Conservation (phyloP, 2,888 invertebrate genomes). For the Brachynemurus nebulosus region DNA sequence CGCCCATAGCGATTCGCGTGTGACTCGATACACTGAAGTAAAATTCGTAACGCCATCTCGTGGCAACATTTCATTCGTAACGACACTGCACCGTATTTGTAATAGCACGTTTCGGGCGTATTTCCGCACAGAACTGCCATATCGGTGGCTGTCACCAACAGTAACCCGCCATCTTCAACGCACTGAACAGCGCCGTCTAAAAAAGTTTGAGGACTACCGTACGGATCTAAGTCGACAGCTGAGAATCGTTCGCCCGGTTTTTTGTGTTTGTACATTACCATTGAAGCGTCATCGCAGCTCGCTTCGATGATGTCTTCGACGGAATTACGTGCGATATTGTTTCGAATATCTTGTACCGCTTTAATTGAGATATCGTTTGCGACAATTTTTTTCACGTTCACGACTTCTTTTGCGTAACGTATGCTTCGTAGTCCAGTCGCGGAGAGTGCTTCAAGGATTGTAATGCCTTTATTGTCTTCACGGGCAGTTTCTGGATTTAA, state of each 20-base stretch:
- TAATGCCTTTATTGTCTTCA: slow-evolving; percentile 44
- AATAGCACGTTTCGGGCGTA: slow-evolving; percentile 81
- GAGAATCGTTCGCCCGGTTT: slow-evolving; percentile 55
- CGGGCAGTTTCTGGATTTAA: slow-evolving; percentile 19
- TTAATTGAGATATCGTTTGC: slow-evolving; percentile 80
- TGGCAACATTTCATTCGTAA: slow-evolving; percentile 79
- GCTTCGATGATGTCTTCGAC: slow-evolving; percentile 61
- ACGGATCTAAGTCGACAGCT: slow-evolving; percentile 92
- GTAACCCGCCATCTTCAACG: slow-evolving; percentile 65
- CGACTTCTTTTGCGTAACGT: slow-evolving; percentile 89
- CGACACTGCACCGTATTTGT: slow-evolving; percentile 87
- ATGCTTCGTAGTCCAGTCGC: slow-evolving; percentile 94
- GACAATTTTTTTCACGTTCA: slow-evolving; percentile 63
- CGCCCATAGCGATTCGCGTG: slow-evolving; percentile 88
- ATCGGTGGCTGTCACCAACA: slow-evolving; percentile 94
- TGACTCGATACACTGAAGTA: slow-evolving; percentile 77
- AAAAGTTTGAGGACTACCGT: slow-evolving; percentile 88
- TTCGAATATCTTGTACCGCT: slow-evolving; percentile 76
- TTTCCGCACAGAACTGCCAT: slow-evolving; percentile 94
- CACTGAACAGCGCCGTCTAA: slow-evolving; percentile 79
- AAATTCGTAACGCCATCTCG: slow-evolving; percentile 92
- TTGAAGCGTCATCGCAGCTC: slow-evolving; percentile 77
- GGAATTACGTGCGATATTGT: slow-evolving; percentile 62
- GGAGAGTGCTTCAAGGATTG: slow-evolving; percentile 83
- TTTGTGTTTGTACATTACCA: slow-evolving; percentile 72